A percentile compares a stretch with the other conserved stretches of the same genome.
Evolutionary conservation across 2,888 invertebrate species (phyloP).

Genomic region (Apotomis turbidana): DNA sequence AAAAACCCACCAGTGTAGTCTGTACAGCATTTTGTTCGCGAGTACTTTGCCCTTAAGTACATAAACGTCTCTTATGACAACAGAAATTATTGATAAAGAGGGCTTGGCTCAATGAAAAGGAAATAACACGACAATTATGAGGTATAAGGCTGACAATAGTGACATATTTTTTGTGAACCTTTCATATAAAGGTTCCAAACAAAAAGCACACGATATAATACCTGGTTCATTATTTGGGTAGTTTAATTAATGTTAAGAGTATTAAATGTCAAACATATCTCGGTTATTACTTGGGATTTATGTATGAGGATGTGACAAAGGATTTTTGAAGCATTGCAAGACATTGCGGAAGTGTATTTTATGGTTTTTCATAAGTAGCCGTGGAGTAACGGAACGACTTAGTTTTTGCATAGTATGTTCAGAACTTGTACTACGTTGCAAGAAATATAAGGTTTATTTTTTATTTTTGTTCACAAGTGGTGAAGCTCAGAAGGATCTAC

Average conservation of each 20-base stretch:
- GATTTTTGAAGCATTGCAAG: neutral
- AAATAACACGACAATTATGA: conserved; percentile 78
- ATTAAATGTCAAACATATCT: conserved; percentile 42
- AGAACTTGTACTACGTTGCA: too few relatives aligned
- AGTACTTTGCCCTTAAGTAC: conserved; percentile 50
- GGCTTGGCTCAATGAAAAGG: conserved; percentile 69
- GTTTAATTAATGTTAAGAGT: conserved; percentile 63
- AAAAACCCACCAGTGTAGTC: conserved; percentile 32
- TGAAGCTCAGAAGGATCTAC: too few relatives aligned
- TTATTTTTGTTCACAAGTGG: too few relatives aligned
- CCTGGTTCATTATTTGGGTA: conserved; percentile 54
- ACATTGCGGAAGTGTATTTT: too few relatives aligned
- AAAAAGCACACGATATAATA: conserved; percentile 50
- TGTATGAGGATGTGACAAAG: conserved; percentile 6
- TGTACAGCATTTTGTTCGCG: conserved; percentile 2
- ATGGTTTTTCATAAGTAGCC: too few relatives aligned
- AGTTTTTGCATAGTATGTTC: too few relatives aligned
- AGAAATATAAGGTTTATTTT: too few relatives aligned
- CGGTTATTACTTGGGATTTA: conserved; percentile 8
- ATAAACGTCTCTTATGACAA: conserved; percentile 66
- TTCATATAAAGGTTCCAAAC: conserved; percentile 63
- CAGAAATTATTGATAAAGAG: conserved; percentile 71
- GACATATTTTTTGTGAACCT: conserved; percentile 70
- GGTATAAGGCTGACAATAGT: conserved; percentile 72
- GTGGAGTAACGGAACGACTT: too few relatives aligned